A percentile compares a stretch with the other conserved stretches of the same genome.
Evolutionary conservation across 2,113 vertebrate genomes (phyloP).

Genomic region (Salminus brasiliensis): DNA sequence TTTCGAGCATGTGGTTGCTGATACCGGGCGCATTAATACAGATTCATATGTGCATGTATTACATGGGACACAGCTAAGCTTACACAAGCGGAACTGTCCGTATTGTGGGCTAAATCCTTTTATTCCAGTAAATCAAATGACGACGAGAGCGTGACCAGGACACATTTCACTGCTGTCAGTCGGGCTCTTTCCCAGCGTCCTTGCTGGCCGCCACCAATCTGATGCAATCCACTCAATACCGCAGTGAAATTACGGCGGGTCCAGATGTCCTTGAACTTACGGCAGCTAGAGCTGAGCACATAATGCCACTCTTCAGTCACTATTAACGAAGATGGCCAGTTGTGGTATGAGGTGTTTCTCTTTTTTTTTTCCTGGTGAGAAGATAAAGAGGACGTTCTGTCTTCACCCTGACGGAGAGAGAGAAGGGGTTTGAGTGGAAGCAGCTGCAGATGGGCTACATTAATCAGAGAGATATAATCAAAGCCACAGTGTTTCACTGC

Average conservation of each 20-base stretch:
- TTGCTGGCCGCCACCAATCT: background rate
- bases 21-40: too few relatives aligned
- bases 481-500: background rate
- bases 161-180: background rate
- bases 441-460: background rate
- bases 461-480: conserved; percentile 35
- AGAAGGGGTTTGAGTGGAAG: conserved; percentile 7
- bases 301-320: conserved; percentile 38
- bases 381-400: conserved; percentile 13
- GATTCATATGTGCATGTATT: background rate
- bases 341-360: background rate
- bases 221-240: background rate
- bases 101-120: background rate
- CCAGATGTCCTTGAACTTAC: conserved; percentile 30
- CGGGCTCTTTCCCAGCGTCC: background rate
- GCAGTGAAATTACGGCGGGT: conserved; percentile 2
- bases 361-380: conserved; percentile 11
- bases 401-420: conserved; percentile 3
- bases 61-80: background rate
- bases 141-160: background rate
- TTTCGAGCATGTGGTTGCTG: too few relatives aligned
- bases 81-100: background rate
- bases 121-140: background rate
- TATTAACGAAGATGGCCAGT: conserved; percentile 17
- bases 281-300: conserved; percentile 1